A percentile compares a stretch with the other conserved stretches of the same genome.
These are phyloP conservation scores for Spheniscus mendiculus DNA, from an alignment of 2,113 vertebrate genomes.

Conservation along the genomic window DNA sequence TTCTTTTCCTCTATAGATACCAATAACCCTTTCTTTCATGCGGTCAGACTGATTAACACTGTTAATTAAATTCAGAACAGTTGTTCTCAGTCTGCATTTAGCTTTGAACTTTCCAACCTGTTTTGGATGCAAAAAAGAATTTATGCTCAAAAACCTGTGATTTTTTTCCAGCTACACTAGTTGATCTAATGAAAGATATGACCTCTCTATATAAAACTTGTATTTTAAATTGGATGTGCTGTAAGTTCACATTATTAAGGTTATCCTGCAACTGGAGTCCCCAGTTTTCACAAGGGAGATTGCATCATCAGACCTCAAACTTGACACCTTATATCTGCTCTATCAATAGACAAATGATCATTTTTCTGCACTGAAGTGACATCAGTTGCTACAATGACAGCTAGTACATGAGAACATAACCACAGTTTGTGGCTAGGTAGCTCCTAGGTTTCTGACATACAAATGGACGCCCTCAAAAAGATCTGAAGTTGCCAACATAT, in stretches of 20 bases:
- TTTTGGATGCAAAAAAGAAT: background rate
- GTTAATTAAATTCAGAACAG: background rate
- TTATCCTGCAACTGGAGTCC: background rate
- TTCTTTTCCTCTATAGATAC: background rate
- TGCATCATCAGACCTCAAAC: background rate
- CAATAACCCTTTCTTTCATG: background rate
- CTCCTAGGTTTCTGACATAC: background rate
- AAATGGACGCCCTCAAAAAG: background rate
- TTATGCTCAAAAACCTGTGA: background rate
- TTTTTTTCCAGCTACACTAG: background rate
- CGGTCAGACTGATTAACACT: background rate
- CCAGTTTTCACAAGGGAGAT: background rate
- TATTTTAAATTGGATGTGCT: background rate
- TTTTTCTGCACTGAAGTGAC: background rate
- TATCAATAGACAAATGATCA: background rate
- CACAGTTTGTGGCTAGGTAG: background rate
- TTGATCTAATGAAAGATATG: background rate
- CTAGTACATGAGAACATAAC: background rate
- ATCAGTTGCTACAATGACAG: background rate
- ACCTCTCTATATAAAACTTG: background rate
- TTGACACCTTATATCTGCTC: background rate
- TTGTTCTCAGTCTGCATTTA: background rate
- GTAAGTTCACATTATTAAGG: background rate
- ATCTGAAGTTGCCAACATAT: background rate
- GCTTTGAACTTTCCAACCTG: background rate